Conservation (phyloP, 2,797 vertebrate species). For the Iguana delicatissima region DNA sequence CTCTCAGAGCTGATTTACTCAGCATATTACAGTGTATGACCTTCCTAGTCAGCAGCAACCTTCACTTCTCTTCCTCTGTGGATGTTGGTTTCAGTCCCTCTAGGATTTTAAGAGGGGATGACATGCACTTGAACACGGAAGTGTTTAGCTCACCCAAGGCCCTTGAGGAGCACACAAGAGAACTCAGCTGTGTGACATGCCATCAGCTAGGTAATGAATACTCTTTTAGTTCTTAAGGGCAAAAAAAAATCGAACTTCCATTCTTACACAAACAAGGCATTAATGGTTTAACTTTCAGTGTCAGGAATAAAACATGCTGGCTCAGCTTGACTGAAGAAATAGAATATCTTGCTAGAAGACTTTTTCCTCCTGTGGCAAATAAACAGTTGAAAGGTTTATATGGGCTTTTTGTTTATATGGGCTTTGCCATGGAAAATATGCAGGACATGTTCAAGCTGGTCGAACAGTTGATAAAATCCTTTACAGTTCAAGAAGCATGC, state of each 20-base stretch:
- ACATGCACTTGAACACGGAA: not conserved
- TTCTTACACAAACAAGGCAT: constrained; percentile 50
- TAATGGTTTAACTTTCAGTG: constrained; percentile 65
- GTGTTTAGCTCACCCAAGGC: not conserved
- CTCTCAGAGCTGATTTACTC: not conserved
- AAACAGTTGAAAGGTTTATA: constrained; percentile 37
- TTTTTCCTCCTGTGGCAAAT: constrained; percentile 65
- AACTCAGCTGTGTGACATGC: not conserved
- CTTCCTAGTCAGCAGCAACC: not conserved
- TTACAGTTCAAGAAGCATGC: constrained; percentile 34
- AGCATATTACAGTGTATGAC: not conserved
- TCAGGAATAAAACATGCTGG: constrained; percentile 64
- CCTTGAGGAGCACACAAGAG: not conserved
- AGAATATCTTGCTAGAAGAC: constrained; percentile 64
- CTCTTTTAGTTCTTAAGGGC: constrained; percentile 45
- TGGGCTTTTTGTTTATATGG: constrained; percentile 1
- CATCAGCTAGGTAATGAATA: constrained; percentile 43
- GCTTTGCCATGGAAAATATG: constrained; percentile 54
- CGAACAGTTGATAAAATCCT: constrained; percentile 47
- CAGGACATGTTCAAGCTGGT: constrained; percentile 18
- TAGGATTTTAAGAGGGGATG: not conserved
- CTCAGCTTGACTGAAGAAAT: constrained; percentile 67
- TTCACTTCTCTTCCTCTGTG: not conserved
- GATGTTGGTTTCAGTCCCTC: not conserved
- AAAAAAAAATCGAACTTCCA: constrained; percentile 31